Conservation (phyloP, 2,113 vertebrate genomes). For the Thalassoma bifasciatum region DNA sequence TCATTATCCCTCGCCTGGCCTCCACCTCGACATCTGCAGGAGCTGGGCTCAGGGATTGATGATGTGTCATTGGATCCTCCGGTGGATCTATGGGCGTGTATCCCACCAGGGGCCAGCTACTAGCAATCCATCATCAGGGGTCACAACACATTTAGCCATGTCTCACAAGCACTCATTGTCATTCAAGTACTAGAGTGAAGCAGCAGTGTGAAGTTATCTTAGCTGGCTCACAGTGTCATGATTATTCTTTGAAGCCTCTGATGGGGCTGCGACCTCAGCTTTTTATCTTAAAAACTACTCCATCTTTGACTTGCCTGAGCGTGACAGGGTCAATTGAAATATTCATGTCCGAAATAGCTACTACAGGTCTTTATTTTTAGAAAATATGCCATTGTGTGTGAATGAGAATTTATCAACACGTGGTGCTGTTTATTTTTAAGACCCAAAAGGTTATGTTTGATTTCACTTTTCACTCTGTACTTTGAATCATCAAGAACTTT, state of each 20-base stretch:
- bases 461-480: background rate
- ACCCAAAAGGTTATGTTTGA: background rate
- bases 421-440: background rate
- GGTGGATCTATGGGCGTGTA: constrained; percentile 64
- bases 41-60: constrained; percentile 48
- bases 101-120: constrained; percentile 53
- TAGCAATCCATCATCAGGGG: constrained; percentile 70
- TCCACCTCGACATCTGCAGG: constrained; percentile 24
- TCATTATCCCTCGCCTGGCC: background rate
- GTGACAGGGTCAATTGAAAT: constrained; percentile 12
- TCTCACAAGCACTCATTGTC: constrained; percentile 68
- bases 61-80: constrained; percentile 63
- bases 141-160: constrained; percentile 71
- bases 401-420: constrained; percentile 5
- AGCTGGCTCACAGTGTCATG: constrained; percentile 21
- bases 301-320: constrained; percentile 4
- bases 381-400: constrained; percentile 22
- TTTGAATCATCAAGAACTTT: background rate
- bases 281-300: constrained; percentile 23
- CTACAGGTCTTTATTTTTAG: constrained; percentile 13
- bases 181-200: constrained; percentile 65
- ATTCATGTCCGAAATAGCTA: constrained; percentile 17
- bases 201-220: constrained; percentile 49
- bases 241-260: constrained; percentile 46
- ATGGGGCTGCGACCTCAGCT: constrained; percentile 23